A percentile compares a stretch with the other conserved stretches of the same genome.
Evolutionary conservation across 2,797 vertebrate species (phyloP).

Genomic region (Brachymystax lenok): DNA sequence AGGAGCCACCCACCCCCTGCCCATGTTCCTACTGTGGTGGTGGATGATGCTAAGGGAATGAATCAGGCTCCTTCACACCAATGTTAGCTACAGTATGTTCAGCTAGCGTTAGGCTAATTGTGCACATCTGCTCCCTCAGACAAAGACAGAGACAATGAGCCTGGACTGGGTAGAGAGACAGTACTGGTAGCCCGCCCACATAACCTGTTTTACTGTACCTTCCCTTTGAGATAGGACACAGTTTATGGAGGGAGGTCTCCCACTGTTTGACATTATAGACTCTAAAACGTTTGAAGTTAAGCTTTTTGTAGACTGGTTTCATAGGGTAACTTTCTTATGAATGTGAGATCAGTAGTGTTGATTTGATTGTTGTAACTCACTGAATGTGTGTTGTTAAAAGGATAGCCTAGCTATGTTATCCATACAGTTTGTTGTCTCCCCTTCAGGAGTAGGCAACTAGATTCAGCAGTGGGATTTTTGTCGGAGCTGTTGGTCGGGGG

Average conservation of each 20-base stretch:
- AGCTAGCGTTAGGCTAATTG: background rate
- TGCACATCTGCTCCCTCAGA: too few relatives aligned
- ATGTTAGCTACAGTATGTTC: background rate
- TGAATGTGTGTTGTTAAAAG: background rate
- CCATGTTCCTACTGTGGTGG: background rate
- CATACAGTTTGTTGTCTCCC: background rate
- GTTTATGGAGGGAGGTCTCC: background rate
- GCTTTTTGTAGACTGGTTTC: background rate
- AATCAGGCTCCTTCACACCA: background rate
- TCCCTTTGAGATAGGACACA: background rate
- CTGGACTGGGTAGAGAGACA: background rate
- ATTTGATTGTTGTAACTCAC: background rate
- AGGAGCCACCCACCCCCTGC: background rate
- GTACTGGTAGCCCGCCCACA: background rate
- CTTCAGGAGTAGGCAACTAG: too few relatives aligned
- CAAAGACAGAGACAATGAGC: background rate
- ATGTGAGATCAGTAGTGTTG: background rate
- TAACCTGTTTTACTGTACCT: background rate
- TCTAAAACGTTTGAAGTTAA: background rate
- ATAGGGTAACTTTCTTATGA: background rate
- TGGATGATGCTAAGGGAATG: background rate
- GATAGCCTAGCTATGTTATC: background rate
- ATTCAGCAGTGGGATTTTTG: too few relatives aligned
- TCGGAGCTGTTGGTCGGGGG: too few relatives aligned
- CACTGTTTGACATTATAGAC: background rate